phyloP scores from a whole-genome alignment of 2,113 vertebrate genomes.

The Dipodomys stephensi region DNA sequence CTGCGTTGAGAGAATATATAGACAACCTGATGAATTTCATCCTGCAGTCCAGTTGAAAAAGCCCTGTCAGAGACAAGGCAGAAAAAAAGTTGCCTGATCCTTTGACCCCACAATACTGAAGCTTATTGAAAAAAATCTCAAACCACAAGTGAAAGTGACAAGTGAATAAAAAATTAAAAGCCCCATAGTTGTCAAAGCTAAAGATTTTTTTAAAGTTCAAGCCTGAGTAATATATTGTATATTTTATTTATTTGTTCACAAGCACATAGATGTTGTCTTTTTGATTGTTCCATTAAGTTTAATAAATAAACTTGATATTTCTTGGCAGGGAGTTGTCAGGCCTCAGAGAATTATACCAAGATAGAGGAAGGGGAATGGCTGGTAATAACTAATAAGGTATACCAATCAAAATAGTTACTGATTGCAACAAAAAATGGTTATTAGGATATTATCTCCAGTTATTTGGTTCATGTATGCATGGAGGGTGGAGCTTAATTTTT shows the following conservation, averaged over 20 bases:
- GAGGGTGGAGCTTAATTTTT: background rate
- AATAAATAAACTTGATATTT: slow-evolving; percentile 35
- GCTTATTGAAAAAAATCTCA: background rate
- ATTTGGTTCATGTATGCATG: background rate
- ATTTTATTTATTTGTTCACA: slow-evolving; percentile 58
- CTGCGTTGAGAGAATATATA: slow-evolving; percentile 54
- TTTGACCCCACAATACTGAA: slow-evolving; percentile 17
- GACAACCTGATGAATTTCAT: slow-evolving; percentile 61
- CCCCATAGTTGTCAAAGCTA: background rate
- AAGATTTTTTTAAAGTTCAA: slow-evolving; percentile 40
- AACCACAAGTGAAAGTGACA: background rate
- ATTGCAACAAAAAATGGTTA: slow-evolving; percentile 37
- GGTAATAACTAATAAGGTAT: slow-evolving; percentile 13
- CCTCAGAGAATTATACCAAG: slow-evolving; percentile 7
- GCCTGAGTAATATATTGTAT: slow-evolving; percentile 1
- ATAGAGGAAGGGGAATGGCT: background rate
- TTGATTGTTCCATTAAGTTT: slow-evolving; percentile 43
- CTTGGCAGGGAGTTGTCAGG: slow-evolving; percentile 48
- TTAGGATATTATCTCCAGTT: background rate
- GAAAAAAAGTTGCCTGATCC: background rate
- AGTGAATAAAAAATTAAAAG: too few relatives aligned
- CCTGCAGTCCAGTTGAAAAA: slow-evolving; percentile 35
- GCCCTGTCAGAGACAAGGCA: background rate
- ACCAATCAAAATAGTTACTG: slow-evolving; percentile 47
- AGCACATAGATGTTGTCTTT: background rate